Evolutionary conservation across 2,888 invertebrate species (phyloP), one percentile per base, ranked within the genome.

Genomic region (Perdita meconis): DNA sequence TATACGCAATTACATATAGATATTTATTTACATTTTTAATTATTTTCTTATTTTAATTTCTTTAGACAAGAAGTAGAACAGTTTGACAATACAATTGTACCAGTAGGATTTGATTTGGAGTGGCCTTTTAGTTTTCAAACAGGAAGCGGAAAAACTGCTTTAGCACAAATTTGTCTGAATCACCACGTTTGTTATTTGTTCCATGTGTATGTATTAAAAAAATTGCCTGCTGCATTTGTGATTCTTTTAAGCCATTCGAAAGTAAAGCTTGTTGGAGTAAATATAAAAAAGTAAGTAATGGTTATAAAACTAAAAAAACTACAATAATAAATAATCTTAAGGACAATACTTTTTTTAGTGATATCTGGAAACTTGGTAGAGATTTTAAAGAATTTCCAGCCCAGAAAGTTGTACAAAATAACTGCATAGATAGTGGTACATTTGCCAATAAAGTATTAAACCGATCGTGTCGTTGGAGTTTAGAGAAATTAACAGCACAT

Each of bases 61-160:
- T 74, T 71, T 76, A 93, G 93, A 73, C 87, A 89, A 69, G 83
- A 90, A 73, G 91, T 92, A 30, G 90, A 92, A 56, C 84, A 88
- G 42, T 81, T 42, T 16, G 61, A 80, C 13, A 87, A 87, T 26
- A 91, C 92, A 2, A 80, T 92, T 22, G 90, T 94, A 42, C 93
- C 94, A 3, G 89, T 95, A 76, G 95, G 95, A 3, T 95, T 95
- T 86, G 95, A 95, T 87, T 92, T 95, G 90, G 95, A 95, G 89
- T 95, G 95, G 95, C 95, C 95, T 4, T 95, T 95, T 85, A 93
- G 91, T 68, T 95, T 94, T 85, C 92, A 94, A 91, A 94, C 94
- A 0, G 95, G 95, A 3, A 92, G 94, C 24, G 94, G 94, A 1
- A 95, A 94, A 91, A 94, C 94, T 0, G 93, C 95, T 0, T 92